Percentiles rank a stretch among this genome's conserved stretches.
Conservation (phyloP, 2,797 vertebrate species). For the Gadopsis marmoratus region DNA sequence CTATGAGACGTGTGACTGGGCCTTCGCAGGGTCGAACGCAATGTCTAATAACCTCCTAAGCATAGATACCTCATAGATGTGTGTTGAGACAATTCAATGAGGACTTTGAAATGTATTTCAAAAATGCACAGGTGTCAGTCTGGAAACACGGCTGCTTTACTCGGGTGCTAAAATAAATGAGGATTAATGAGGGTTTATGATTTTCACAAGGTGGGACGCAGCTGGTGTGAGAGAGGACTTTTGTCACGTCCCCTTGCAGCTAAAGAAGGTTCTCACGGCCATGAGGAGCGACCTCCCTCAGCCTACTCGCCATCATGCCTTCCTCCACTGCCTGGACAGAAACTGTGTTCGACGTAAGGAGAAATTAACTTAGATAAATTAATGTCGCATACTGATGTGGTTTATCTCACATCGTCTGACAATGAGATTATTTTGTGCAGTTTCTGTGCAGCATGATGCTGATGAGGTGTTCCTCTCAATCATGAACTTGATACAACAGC, state of each 20-base stretch:
- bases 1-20: no score
- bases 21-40: not conserved
- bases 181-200: slow-evolving; percentile 3
- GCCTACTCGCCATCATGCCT: slow-evolving; percentile 52
- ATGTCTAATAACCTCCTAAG: not conserved
- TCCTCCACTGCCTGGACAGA: slow-evolving; percentile 80
- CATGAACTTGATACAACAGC: slow-evolving; percentile 75
- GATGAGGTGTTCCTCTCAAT: slow-evolving; percentile 85
- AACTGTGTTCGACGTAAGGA: slow-evolving; percentile 74
- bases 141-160: slow-evolving; percentile 2
- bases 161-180: not conserved
- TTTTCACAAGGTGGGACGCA: slow-evolving; percentile 73
- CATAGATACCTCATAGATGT: not conserved
- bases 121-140: not conserved
- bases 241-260: slow-evolving; percentile 65
- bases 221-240: not conserved
- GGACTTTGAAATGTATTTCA: not conserved
- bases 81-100: not conserved
- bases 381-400: not conserved
- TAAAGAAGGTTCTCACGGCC: slow-evolving; percentile 68
- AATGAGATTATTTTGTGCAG: slow-evolving; percentile 59
- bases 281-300: slow-evolving; percentile 63
- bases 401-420: slow-evolving; percentile 8
- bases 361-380: not conserved
- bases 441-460: slow-evolving; percentile 78